phyloP scores from a whole-genome alignment of 2,888 invertebrate genomes.

The Acheta domesticus region DNA sequence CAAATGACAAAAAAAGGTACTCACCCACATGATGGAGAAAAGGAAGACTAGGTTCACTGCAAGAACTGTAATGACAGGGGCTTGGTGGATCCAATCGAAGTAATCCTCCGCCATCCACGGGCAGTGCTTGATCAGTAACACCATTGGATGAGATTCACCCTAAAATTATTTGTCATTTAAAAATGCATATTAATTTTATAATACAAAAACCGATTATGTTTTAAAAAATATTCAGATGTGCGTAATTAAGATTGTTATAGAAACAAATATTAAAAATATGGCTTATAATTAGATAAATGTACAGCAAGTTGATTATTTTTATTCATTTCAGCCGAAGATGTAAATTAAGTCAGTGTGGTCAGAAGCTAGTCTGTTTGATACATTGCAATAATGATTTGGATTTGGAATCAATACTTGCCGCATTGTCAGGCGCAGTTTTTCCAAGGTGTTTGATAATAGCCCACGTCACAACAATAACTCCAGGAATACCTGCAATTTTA shows the following conservation, averaged over 20 bases:
- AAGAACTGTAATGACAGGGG: constrained; percentile 76
- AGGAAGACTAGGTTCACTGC: constrained; percentile 78
- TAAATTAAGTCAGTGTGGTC: too few relatives aligned
- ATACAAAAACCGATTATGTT: background rate
- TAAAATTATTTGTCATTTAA: background rate
- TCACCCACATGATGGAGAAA: constrained; percentile 83
- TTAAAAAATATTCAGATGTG: background rate
- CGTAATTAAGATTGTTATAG: background rate
- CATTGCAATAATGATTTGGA: too few relatives aligned
- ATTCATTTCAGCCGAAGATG: too few relatives aligned
- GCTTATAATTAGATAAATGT: too few relatives aligned
- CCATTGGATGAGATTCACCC: background rate
- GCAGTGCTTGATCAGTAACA: constrained; percentile 53
- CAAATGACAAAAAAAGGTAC: constrained; percentile 44
- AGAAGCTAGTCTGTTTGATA: too few relatives aligned
- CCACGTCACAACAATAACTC: background rate
- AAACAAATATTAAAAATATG: too few relatives aligned
- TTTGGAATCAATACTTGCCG: background rate
- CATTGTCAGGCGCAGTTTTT: background rate
- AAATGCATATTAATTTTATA: background rate
- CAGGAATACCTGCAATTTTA: background rate
- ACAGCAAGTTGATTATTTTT: too few relatives aligned
- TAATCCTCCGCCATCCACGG: constrained; percentile 76
- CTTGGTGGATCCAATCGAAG: constrained; percentile 85
- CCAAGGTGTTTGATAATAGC: constrained; percentile 6